phyloP scores from a whole-genome alignment of 1,140 invertebrate species.

The Hesperophylax magnus region DNA sequence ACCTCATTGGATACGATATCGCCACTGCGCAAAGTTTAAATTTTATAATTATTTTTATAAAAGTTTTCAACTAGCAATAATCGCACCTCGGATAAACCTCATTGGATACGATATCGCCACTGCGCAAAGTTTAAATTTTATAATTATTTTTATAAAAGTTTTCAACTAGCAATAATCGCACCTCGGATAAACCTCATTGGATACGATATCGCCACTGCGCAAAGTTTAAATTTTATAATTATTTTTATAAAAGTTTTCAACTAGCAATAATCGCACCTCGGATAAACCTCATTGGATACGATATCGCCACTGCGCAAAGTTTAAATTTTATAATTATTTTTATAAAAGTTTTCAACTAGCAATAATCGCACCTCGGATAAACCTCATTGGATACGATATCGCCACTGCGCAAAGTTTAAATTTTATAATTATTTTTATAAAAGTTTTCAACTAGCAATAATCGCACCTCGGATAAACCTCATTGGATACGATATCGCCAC shows the following conservation, averaged over 20 bases:
- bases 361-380: slow-evolving; percentile 90
- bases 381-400: slow-evolving; percentile 91
- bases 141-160: too few relatives aligned
- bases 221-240: slow-evolving; percentile 74
- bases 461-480: slow-evolving; percentile 89
- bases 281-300: slow-evolving; percentile 90
- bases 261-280: slow-evolving; percentile 92
- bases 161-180: slow-evolving; percentile 93
- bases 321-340: too few relatives aligned
- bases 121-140: slow-evolving; percentile 82
- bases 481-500: slow-evolving; percentile 90
- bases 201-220: slow-evolving; percentile 87
- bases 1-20: slow-evolving; percentile 91
- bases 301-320: slow-evolving; percentile 86
- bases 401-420: slow-evolving; percentile 83
- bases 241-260: slow-evolving; percentile 81
- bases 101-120: slow-evolving; percentile 90
- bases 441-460: slow-evolving; percentile 93
- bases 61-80: slow-evolving; percentile 93
- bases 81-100: slow-evolving; percentile 89
- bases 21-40: slow-evolving; percentile 83
- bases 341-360: slow-evolving; percentile 93
- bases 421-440: too few relatives aligned
- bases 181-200: slow-evolving; percentile 89
- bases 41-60: too few relatives aligned